Conservation (phyloP, 1,140 invertebrate species). For the Drosophila elegans region DNA sequence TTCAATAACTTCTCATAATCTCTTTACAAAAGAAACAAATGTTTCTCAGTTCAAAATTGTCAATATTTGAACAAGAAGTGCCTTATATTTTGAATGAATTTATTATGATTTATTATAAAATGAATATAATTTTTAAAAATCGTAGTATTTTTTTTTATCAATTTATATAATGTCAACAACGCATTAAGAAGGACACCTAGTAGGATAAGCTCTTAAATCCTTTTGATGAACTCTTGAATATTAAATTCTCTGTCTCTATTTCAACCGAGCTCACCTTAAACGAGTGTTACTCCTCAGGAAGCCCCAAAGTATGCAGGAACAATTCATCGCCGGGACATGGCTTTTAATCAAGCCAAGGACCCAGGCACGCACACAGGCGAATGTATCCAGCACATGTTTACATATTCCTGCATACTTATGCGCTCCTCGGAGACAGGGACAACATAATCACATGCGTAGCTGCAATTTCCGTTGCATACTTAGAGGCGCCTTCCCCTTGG, state of each 20-base stretch:
- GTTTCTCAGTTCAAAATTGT: neutral
- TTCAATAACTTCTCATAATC: neutral
- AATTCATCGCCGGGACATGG: conserved; percentile 41
- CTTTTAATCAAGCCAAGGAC: conserved; percentile 51
- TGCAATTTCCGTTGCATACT: conserved; percentile 65
- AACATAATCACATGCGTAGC: conserved; percentile 64
- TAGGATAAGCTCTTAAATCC: neutral
- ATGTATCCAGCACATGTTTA: conserved; percentile 6
- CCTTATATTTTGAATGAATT: too few species aligned
- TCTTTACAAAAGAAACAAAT: neutral
- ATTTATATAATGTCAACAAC: too few species aligned
- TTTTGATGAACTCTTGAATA: conserved; percentile 7
- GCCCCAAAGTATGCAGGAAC: conserved; percentile 37
- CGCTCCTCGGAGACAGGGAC: conserved; percentile 17
- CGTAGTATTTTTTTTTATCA: too few species aligned
- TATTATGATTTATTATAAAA: too few species aligned
- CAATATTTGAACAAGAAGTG: too few species aligned
- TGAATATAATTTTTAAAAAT: too few species aligned
- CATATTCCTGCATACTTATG: conserved; percentile 19
- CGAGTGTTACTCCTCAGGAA: neutral
- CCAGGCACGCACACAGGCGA: conserved; percentile 1
- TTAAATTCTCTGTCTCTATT: neutral
- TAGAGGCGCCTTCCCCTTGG: conserved; percentile 41
- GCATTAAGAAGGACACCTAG: too few species aligned
- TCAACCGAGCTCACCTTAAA: conserved; percentile 8